A percentile compares a stretch with the other conserved stretches of the same genome.
Conservation (phyloP, 2,113 vertebrate species). For the Dipodomys ordii region DNA sequence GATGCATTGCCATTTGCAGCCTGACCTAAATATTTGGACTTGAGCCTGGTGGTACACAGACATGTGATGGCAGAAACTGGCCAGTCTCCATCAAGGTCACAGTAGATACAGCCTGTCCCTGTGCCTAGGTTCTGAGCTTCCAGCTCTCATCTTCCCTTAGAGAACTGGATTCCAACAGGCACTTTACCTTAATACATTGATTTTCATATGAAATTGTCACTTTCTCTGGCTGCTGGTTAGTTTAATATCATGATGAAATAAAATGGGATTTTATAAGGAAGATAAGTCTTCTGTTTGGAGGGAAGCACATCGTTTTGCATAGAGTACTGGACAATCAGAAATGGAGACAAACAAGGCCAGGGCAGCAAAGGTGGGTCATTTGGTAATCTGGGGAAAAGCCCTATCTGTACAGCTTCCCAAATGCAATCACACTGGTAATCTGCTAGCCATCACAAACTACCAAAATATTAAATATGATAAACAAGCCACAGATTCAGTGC, state of each 20-base stretch:
- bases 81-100: background rate
- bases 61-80: background rate
- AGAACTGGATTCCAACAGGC: conserved; percentile 64
- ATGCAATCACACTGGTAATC: background rate
- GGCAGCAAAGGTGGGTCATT: rapidly evolving
- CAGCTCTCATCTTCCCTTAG: conserved; percentile 40
- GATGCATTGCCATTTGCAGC: background rate
- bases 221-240: conserved; percentile 64
- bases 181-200: conserved; percentile 50
- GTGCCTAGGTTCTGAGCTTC: conserved; percentile 19
- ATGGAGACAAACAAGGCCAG: background rate
- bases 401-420: background rate
- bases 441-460: background rate
- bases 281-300: background rate
- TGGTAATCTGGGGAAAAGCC: no score
- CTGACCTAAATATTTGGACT: background rate
- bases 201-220: conserved; percentile 57
- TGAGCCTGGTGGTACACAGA: background rate
- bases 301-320: background rate
- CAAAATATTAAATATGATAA: background rate
- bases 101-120: rapidly evolving
- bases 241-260: conserved; percentile 11
- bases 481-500: no score
- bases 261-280: conserved; percentile 21
- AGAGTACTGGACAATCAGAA: background rate